These are phyloP conservation scores for Pinna nobilis DNA, from an alignment of 1,140 invertebrate species.

Conservation along the genomic window DNA sequence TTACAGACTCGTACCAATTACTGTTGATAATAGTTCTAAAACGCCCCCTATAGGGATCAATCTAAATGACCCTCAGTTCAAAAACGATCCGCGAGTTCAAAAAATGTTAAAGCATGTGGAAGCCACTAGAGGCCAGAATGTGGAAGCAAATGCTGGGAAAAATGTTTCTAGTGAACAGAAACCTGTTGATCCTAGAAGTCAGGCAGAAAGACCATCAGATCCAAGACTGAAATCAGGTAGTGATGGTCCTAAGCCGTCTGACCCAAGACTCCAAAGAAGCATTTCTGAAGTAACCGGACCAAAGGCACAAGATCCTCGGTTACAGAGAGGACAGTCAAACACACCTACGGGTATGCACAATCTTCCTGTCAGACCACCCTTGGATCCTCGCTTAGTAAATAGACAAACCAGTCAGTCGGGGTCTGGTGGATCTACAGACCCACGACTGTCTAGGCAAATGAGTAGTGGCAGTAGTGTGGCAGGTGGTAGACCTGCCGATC, in stretches of 20 bases:
- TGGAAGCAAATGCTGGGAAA: conserved; percentile 4
- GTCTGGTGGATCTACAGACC: conserved; percentile 24
- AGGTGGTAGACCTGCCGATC: conserved; percentile 36
- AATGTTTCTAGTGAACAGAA: conserved; percentile 1
- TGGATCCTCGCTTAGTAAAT: conserved; percentile 30
- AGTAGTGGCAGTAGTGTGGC: conserved; percentile 13
- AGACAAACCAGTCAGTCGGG: conserved; percentile 11
- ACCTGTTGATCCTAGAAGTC: conserved; percentile 20
- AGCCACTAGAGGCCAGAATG: not conserved
- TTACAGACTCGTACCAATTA: conserved; percentile 31
- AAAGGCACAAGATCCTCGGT: conserved; percentile 26
- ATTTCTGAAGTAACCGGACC: conserved; percentile 30
- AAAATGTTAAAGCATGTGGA: conserved; percentile 40
- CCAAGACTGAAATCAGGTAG: conserved; percentile 42
- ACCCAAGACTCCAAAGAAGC: conserved; percentile 51
- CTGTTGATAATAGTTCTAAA: conserved; percentile 23
- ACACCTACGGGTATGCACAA: conserved; percentile 34
- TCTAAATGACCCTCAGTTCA: conserved; percentile 52
- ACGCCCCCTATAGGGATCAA: conserved; percentile 50
- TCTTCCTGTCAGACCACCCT: conserved; percentile 15
- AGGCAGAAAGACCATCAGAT: conserved; percentile 25
- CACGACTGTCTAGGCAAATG: conserved; percentile 44
- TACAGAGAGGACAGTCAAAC: conserved; percentile 23
- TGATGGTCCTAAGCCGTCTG: conserved; percentile 33
- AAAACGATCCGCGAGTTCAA: conserved; percentile 63